Evolutionary conservation across 2,113 vertebrate genomes (phyloP).

Genomic region (Nyctereutes procyonoides): DNA sequence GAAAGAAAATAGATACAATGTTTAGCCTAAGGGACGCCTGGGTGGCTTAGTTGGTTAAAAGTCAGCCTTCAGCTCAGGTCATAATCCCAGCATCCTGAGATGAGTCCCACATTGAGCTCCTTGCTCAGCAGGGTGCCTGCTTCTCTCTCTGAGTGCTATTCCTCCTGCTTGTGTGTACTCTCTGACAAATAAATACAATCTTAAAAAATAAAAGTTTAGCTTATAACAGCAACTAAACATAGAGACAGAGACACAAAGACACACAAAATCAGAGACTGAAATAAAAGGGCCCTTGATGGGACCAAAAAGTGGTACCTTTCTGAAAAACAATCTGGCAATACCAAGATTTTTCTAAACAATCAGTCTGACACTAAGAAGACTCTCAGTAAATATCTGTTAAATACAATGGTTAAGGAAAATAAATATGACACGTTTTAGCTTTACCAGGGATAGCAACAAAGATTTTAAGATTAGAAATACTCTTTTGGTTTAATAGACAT

Average conservation of each 20-base stretch:
- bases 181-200: no score
- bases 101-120: no score
- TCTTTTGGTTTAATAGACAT: not conserved
- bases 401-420: conserved; percentile 18
- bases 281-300: not conserved
- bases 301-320: not conserved
- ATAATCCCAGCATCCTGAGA: no score
- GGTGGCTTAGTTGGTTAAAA: no score
- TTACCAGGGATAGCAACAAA: not conserved
- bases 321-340: not conserved
- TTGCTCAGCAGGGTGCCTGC: no score
- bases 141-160: no score
- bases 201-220: no score
- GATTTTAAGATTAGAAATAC: conserved; percentile 4
- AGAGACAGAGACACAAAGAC: not conserved
- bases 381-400: not conserved
- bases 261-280: not conserved
- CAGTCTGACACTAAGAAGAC: not conserved
- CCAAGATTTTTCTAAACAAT: not conserved
- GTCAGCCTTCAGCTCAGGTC: no score
- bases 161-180: no score
- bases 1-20: not conserved
- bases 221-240: not conserved
- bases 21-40: not conserved
- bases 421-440: not conserved